Evolutionary conservation across 1,140 invertebrate genomes (phyloP), one percentile per base, ranked within the genome.

Genomic region (Brachionus koreanus): DNA sequence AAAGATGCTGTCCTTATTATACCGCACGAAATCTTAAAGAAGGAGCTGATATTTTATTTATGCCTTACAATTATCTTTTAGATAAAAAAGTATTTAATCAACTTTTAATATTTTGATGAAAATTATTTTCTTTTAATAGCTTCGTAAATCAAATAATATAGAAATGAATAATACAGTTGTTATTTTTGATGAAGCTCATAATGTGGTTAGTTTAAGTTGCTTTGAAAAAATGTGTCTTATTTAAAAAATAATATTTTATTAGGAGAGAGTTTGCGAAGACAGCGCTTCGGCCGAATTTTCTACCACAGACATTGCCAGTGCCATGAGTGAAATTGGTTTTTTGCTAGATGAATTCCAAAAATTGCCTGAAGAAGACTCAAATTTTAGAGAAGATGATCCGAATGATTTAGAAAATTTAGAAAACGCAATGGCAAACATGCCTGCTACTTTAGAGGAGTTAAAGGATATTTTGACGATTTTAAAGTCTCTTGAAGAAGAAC

Each of bases 171-270:
- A 79, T 23, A 61, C 76, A 39, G 90, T 95, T 2, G 86, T 95
- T 1, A 92, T 95, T 39, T 88, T 95, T 3, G 94, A 95, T 85
- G 94, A 95, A 88, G 94, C 92, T 1, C 94, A 95, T 86, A 95
- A 95, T 86, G 92, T 95, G 25, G 74, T 77, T 23, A 16, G 25
- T 43, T n/a, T n/a, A 75, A 35, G 19, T 39, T 19, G 16, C 5
- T 19, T 74, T 37, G 5, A 2, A 13, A 16, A 39, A 23, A 39
- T 39, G n/a, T 52, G 25, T 89, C 52, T 84, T 89, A 89, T 75
- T 85, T n/a, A n/a, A n/a, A 93, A 85, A 99, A 97, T 87, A 97
- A 98, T 3, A 99, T 98, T 89, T 99, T 93, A 2, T 94, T 84
- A 77, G 74, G 94, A 95, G 85, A 92, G 94, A 86, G 90, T 91